Evolutionary conservation across 2,797 vertebrate species (phyloP), one percentile per base, ranked within the genome.

Genomic region (Poeciliopsis presidionis): DNA sequence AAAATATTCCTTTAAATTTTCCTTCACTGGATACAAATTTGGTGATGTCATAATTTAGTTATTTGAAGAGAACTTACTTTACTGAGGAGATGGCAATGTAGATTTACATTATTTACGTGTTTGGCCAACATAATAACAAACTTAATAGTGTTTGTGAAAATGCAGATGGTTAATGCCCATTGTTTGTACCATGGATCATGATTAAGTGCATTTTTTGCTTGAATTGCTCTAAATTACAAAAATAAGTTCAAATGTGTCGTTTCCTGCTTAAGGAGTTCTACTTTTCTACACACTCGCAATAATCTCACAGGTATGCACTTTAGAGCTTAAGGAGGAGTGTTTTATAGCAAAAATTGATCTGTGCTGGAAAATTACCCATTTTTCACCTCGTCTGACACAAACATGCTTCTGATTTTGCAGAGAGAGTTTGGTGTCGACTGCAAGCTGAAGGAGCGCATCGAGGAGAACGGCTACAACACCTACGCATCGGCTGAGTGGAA

Each of bases 391-490:
- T 41, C 20, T 65, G 30, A 81, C 77, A 84, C 74, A 89, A 83
- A 87, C 43, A 1, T 71, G 57, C 81, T 76, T 74, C 47, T 78
- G 36, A 87, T 77, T 87, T 89, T n/a, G 14, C 90, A 96, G 98
- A 98, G 96, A 80, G 97, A 97, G 65, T 99, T 97, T 77, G 96
- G 97, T 61, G 94, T 95, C 1, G 97, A 99, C 93, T 99, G 98
- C 94, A 97, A 96, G 82, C 90, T 99, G 93, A 98, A 97, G 92
- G 98, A 99, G 90, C 95, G 98, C 57, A 99, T 99, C 84, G 97
- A 99, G 93, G 98, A 99, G 95, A 99, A 99, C 11, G 97, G 98
- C 78, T 99, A 99, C 91, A 99, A 99, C 87, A 99, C 98, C 0
- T 99, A 99, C 0, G 97, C 98, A 0, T 99, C 98, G 0, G 96